These are phyloP conservation scores for Acanthosepion esculentum DNA, from an alignment of 2,888 invertebrate genomes.

Conservation along the genomic window DNA sequence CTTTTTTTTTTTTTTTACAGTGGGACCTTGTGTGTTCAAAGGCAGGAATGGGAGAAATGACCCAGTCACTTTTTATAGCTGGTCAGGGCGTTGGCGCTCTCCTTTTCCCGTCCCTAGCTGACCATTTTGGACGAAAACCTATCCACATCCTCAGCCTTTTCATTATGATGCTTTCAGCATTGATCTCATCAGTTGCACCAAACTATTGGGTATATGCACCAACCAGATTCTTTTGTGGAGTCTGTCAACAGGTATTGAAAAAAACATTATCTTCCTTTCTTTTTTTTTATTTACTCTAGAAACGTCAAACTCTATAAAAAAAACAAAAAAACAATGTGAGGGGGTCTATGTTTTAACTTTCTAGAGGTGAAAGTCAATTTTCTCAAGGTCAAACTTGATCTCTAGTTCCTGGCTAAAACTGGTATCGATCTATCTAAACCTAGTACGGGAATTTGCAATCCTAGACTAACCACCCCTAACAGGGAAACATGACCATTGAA, in stretches of 20 bases:
- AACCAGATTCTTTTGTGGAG: conserved; percentile 57
- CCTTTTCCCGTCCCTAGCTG: conserved; percentile 62
- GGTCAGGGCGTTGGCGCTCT: conserved; percentile 68
- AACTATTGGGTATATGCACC: conserved; percentile 57
- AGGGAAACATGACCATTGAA: too few relatives aligned
- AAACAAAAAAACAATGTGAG: too few relatives aligned
- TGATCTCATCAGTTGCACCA: conserved; percentile 56
- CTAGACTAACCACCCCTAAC: too few relatives aligned
- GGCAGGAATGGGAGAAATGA: conserved; percentile 60
- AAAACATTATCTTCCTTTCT: too few relatives aligned
- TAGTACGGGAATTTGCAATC: too few relatives aligned
- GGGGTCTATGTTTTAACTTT: too few relatives aligned
- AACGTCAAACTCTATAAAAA: too few relatives aligned
- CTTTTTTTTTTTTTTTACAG: conserved; percentile 53
- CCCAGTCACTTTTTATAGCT: conserved; percentile 64
- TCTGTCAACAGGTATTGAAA: conserved; percentile 36
- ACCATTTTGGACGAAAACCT: conserved; percentile 63
- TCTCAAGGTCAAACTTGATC: too few relatives aligned
- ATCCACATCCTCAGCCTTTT: conserved; percentile 56
- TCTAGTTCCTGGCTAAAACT: too few relatives aligned
- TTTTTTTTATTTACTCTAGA: too few relatives aligned
- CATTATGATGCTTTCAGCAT: conserved; percentile 51
- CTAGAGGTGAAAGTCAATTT: too few relatives aligned
- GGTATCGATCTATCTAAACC: too few relatives aligned
- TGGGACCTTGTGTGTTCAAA: conserved; percentile 66